These are phyloP conservation scores for Epinephelus lanceolatus DNA, from an alignment of 2,113 vertebrate genomes.

Conservation along the genomic window DNA sequence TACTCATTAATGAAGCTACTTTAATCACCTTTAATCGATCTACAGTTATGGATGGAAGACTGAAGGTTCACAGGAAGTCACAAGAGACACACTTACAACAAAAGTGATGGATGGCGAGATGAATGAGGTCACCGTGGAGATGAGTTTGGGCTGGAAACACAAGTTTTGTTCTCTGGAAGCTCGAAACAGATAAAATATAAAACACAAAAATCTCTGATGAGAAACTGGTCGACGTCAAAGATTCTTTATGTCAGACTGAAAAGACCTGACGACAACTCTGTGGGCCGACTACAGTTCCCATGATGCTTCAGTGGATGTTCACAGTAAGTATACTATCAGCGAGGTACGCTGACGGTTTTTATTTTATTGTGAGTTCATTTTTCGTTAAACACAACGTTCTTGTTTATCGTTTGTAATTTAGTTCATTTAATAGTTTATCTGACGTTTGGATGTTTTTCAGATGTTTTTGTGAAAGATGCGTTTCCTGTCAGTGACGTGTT, in stretches of 20 bases:
- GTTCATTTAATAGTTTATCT: background rate
- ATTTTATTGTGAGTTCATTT: background rate
- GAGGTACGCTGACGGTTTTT: background rate
- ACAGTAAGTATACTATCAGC: background rate
- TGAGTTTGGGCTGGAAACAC: constrained; percentile 43
- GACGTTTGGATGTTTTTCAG: no score
- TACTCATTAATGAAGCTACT: constrained; percentile 18
- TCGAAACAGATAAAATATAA: no score
- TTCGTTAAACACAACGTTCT: background rate
- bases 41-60: constrained; percentile 76
- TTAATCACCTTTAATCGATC: constrained; percentile 33
- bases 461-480: background rate
- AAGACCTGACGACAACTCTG: no score
- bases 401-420: no score
- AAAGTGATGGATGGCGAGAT: constrained; percentile 36
- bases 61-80: constrained; percentile 67
- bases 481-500: background rate
- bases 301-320: background rate
- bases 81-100: constrained; percentile 61
- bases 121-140: background rate
- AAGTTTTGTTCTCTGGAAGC: background rate
- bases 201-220: no score
- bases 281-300: background rate
- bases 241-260: no score
- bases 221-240: no score